phyloP scores from a whole-genome alignment of 2,113 vertebrate genomes.

The Dasyurus viverrinus region DNA sequence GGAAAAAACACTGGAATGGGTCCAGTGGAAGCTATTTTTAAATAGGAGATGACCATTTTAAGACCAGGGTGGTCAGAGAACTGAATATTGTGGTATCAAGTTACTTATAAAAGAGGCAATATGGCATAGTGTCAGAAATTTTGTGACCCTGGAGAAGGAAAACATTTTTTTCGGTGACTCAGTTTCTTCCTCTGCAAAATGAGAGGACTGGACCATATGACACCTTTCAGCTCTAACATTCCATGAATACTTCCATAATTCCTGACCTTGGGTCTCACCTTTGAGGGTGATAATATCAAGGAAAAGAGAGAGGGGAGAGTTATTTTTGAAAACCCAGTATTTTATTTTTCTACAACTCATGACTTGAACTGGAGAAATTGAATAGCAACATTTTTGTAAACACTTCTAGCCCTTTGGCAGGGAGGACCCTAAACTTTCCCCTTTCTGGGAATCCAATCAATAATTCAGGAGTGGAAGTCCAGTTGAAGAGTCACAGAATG shows the following conservation, averaged over 20 bases:
- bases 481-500: not conserved
- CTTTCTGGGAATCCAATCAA: constrained; percentile 1
- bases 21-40: constrained; percentile 1
- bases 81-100: not conserved
- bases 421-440: not conserved
- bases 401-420: not conserved
- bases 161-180: not conserved
- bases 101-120: constrained; percentile 2
- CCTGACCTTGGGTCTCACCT: not conserved
- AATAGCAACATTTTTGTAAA: not conserved
- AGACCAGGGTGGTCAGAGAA: not conserved
- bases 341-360: not conserved
- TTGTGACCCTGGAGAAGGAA: not conserved
- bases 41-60: not conserved
- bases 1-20: not conserved
- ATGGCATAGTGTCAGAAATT: not conserved
- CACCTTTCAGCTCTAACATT: not conserved
- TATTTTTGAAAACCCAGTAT: not conserved
- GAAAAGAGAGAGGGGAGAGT: not conserved
- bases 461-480: not conserved
- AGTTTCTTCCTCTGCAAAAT: not conserved
- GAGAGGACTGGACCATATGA: not conserved
- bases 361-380: not conserved
- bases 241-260: not conserved
- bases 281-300: not conserved